Evolutionary conservation across 2,797 vertebrate species (phyloP), one percentile per base, ranked within the genome.

Genomic region (Myoxocephalus aenaeus): DNA sequence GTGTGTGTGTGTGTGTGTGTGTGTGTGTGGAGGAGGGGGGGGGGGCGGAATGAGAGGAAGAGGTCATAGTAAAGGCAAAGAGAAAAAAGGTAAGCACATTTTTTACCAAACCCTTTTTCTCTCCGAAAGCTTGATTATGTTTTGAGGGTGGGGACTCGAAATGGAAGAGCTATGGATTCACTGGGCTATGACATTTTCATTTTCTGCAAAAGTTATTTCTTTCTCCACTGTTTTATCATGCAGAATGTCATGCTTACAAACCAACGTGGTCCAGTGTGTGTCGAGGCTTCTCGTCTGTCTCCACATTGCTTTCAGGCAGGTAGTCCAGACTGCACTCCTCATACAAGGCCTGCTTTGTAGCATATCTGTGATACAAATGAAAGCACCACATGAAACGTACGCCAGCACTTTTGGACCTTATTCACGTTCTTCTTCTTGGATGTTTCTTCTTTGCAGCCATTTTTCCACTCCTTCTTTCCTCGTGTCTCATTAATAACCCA

Each of bases 141-240:
- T 80, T 48, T 51, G 70, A 70, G 70, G 70, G 59, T 83, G 44
- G 72, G 20, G 63, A 79, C 56, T 70, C 5, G 1, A 76, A 86
- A 77, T 64, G 70, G 75, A 81, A 72, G 77, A 83, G 66, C 63
- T 73, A 50, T 81, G 62, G 75, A 85, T 17, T 70, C 82, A 85
- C 38, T 82, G 80, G 70, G 80, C 69, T 78, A 80, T 92, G 80
- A 88, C 74, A 89, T 87, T 86, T 90, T 81, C 84, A 90, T 83
- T 87, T 89, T 70, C 80, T 88, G 54, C 76, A 12, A 17, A 73
- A 64, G 25, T 79, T 81, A 69, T 71, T 67, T 69, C 61, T 82
- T 27, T 36, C 29, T 8, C n/a, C 34, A 65, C 74, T 70, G 79
- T 77, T 87, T 82, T 79, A 77, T 77, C 63, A 83, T 81, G 61